Base-by-base conservation (phyloP, 1,140 invertebrate genomes). In the Cyclargus thomasi region DNA sequence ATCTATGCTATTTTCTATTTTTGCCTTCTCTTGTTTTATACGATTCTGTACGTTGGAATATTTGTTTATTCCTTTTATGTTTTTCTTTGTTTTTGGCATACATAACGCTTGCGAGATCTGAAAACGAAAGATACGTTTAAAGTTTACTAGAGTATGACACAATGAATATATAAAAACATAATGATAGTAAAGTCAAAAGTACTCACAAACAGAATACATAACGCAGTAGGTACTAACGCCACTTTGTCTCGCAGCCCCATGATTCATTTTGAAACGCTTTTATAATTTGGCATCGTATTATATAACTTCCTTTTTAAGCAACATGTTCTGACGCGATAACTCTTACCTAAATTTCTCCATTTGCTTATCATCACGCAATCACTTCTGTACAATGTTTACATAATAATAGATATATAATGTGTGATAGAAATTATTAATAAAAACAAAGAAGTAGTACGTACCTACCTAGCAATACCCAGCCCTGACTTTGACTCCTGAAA, bases 71-170 rank as follows among this genome's bases (percentile, higher is more conserved):
- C 16, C 53, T 64, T 68, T 17, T 53, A 14, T 65, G 20, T 65
- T 53, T 23, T 62, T 36, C 35, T 66, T 67, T 68, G 35, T 65
- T 67, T 64, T 67, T 7, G 74, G 68, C 53, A 72, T 70, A 70
- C 73, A 70, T 53, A 67, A 36, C 36, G 39, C 64, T 20, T 55
- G 67, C 8, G 59, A 62, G 74, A 74, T 67, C 79, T 81, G 73
- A 17, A 73, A 73, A 3, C 64, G 11, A 63, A 64, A 63, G 36
- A 65, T 8, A 47, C 16, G n/a, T 18, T 17, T 55, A 55, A 17
- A 55, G 7, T 59, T 21, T 11, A 20, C 17, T 20, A 59, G 1
- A 59, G 20, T 47, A 47, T 0, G 39, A 16, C 8, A 16, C 6
- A 47, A 8, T 16, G 11, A 7, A 14, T 8, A 47, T 47, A 47